phyloP scores from a whole-genome alignment of 1,140 invertebrate genomes.

The Drosophila pandora region DNA sequence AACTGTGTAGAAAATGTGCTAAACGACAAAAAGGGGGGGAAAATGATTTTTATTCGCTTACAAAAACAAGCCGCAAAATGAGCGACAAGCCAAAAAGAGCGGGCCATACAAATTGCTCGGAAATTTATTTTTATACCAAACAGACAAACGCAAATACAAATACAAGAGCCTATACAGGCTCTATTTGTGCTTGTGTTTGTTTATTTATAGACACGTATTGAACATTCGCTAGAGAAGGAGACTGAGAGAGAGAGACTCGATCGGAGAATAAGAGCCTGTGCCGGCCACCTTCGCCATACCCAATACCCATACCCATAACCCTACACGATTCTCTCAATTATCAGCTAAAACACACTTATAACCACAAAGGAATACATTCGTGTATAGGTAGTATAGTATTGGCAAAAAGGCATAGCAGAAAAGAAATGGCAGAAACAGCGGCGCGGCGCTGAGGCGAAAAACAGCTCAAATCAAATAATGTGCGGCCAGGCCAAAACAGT shows the following conservation, averaged over 20 bases:
- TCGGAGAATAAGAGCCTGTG: slow-evolving; percentile 54
- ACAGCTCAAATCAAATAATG: slow-evolving; percentile 74
- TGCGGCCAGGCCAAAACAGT: slow-evolving; percentile 75
- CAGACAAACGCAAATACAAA: slow-evolving; percentile 48
- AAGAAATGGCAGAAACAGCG: slow-evolving; percentile 38
- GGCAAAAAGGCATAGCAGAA: slow-evolving; percentile 34
- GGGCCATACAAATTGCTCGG: slow-evolving; percentile 71
- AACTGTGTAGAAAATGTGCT: slow-evolving; percentile 30
- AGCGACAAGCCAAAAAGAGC: slow-evolving; percentile 23
- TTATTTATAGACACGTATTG: slow-evolving; percentile 74
- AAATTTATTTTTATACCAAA: slow-evolving; percentile 77
- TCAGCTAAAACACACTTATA: slow-evolving; percentile 56
- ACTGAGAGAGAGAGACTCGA: slow-evolving; percentile 33
- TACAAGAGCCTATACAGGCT: slow-evolving; percentile 10
- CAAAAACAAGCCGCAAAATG: slow-evolving; percentile 50
- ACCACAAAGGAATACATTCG: slow-evolving; percentile 41
- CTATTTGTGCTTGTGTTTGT: slow-evolving; percentile 47
- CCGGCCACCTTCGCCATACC: slow-evolving; percentile 2
- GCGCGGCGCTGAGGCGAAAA: slow-evolving; percentile 30
- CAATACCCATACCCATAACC: background rate
- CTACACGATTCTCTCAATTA: slow-evolving; percentile 36
- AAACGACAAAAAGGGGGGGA: slow-evolving; percentile 36
- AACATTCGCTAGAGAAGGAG: slow-evolving; percentile 30
- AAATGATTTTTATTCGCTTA: slow-evolving; percentile 71
- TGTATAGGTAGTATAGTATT: slow-evolving; percentile 9